phyloP scores from a whole-genome alignment of 2,113 vertebrate genomes.

The Nymphicus hollandicus region DNA sequence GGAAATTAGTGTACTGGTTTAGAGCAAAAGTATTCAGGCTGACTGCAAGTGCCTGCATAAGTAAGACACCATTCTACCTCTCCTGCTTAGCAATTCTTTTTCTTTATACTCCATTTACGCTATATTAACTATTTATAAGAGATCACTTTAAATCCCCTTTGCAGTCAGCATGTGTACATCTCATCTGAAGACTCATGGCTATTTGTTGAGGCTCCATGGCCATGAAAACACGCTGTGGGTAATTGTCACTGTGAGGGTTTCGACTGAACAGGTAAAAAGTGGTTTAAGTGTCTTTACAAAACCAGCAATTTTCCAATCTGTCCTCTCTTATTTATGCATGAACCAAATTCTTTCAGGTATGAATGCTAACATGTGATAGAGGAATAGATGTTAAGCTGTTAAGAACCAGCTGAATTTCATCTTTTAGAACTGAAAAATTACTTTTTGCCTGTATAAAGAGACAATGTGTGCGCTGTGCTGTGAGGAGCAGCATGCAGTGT shows the following conservation, averaged over 20 bases:
- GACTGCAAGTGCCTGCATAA: not conserved
- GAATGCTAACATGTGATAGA: not conserved
- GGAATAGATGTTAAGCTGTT: not conserved
- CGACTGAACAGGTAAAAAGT: not conserved
- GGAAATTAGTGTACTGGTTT: not conserved
- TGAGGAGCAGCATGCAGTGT: not conserved
- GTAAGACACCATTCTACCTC: not conserved
- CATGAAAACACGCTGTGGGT: not conserved
- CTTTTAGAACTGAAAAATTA: slow-evolving; percentile 8
- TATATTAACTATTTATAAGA: slow-evolving; percentile 20
- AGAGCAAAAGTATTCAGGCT: not conserved
- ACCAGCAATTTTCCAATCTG: not conserved
- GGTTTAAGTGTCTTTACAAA: not conserved
- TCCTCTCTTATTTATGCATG: not conserved
- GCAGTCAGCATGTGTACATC: not conserved
- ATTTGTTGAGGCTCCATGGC: not conserved
- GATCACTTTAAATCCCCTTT: slow-evolving; percentile 10
- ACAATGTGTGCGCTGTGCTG: not conserved
- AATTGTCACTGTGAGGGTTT: not conserved
- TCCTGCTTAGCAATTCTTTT: not conserved
- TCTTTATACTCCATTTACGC: not conserved
- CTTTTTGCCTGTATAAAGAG: not conserved
- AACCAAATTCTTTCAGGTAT: slow-evolving; percentile 28
- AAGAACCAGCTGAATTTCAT: not conserved
- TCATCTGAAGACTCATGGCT: not conserved